Percentiles rank a stretch among this genome's conserved stretches.
Evolutionary conservation across 1,140 invertebrate genomes (phyloP).

Genomic region (Chironomus tepperi): DNA sequence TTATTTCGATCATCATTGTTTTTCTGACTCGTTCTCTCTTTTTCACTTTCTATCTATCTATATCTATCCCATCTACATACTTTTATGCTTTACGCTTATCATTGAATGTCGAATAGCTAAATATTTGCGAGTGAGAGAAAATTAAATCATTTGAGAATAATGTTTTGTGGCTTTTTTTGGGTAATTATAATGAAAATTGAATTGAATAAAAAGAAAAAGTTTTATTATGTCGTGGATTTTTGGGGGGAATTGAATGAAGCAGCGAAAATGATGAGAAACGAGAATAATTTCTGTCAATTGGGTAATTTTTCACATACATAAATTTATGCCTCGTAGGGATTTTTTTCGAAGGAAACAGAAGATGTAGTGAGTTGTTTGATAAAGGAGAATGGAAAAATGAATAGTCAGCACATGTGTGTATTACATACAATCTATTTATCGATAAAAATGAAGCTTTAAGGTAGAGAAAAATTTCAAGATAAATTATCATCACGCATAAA

Average conservation of each 20-base stretch:
- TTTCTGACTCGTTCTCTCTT: background rate
- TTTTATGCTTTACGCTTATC: background rate
- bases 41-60: background rate
- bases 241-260: too few relatives aligned
- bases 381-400: background rate
- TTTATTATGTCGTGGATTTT: background rate
- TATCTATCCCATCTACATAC: background rate
- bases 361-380: background rate
- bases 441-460: too few relatives aligned
- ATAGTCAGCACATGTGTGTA: background rate
- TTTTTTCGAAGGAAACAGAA: background rate
- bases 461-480: too few relatives aligned
- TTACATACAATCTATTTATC: too few relatives aligned
- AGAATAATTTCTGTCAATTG: background rate
- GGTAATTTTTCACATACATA: background rate
- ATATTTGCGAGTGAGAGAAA: background rate
- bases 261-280: background rate
- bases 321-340: background rate
- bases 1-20: slow-evolving; percentile 24
- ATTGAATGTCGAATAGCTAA: background rate
- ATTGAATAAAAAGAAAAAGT: background rate
- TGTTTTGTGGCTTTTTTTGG: background rate
- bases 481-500: too few relatives aligned
- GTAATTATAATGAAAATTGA: slow-evolving; percentile 13
- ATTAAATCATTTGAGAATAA: background rate